Conservation (phyloP, 2,797 vertebrate species). For the Sebastes steindachneri region DNA sequence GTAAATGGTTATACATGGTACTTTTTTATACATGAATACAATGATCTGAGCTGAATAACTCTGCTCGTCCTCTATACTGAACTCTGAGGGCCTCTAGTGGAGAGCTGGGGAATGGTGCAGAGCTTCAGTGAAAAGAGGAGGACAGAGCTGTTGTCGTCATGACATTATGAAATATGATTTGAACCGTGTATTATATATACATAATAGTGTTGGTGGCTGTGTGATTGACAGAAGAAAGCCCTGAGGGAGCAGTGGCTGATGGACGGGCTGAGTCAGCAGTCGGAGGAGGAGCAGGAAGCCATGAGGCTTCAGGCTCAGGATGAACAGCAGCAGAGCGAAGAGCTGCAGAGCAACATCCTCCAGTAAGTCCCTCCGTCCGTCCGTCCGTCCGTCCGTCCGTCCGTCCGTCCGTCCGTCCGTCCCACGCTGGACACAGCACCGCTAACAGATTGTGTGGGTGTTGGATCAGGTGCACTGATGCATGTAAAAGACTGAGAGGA, state of each 20-base stretch:
- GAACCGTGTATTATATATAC: not conserved
- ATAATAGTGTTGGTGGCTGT: constrained; percentile 15
- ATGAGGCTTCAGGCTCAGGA: constrained; percentile 88
- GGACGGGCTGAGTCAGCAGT: constrained; percentile 89
- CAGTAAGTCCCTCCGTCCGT: constrained; percentile 88
- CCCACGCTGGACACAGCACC: not conserved
- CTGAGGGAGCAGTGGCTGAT: constrained; percentile 96
- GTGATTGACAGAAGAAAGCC: constrained; percentile 89
- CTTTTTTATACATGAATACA: no score
- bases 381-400: no score
- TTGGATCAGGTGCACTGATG: not conserved
- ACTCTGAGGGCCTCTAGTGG: not conserved
- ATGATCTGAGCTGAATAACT: not conserved
- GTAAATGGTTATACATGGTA: not conserved
- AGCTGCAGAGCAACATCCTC: constrained; percentile 88
- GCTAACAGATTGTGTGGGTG: not conserved
- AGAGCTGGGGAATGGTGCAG: not conserved
- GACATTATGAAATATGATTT: not conserved
- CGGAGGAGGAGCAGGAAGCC: constrained; percentile 90
- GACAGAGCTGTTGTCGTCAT: not conserved
- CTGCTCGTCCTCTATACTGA: not conserved
- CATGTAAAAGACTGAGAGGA: not conserved
- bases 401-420: not conserved
- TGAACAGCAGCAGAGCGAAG: constrained; percentile 84
- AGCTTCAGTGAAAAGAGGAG: no score